These are phyloP conservation scores for Diaprepes abbreviatus DNA, from an alignment of 2,888 invertebrate genomes.

Conservation along the genomic window DNA sequence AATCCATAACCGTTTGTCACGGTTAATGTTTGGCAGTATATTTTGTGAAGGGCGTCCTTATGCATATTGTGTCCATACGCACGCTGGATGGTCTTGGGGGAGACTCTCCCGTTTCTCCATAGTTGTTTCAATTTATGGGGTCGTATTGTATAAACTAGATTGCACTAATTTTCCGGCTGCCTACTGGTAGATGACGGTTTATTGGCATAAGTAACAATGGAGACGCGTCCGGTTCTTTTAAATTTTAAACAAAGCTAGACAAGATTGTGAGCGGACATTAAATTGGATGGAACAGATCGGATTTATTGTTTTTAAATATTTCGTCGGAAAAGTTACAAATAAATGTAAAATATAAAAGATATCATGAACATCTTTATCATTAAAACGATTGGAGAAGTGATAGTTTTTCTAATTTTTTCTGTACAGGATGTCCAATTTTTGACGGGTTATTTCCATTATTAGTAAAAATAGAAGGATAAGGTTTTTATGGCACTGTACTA, in stretches of 20 bases:
- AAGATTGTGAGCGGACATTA: conserved; percentile 30
- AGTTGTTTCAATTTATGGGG: conserved; percentile 43
- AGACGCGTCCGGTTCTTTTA: conserved; percentile 46
- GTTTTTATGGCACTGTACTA: no score
- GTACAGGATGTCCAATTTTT: no score
- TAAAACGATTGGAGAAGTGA: no score
- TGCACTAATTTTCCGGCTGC: conserved; percentile 48
- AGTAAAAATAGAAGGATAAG: no score
- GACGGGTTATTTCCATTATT: no score
- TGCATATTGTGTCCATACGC: conserved; percentile 47
- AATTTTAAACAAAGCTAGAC: conserved; percentile 44
- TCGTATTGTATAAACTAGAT: conserved; percentile 45
- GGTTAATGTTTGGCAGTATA: conserved; percentile 54
- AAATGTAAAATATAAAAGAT: no score
- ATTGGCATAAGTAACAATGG: conserved; percentile 46
- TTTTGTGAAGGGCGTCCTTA: conserved; percentile 50
- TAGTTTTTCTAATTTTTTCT: no score
- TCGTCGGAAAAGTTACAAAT: no score
- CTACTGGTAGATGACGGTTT: conserved; percentile 51
- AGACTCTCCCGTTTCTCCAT: conserved; percentile 47
- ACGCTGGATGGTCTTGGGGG: conserved; percentile 35
- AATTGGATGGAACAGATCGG: conserved; percentile 39
- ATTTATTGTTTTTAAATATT: conserved; percentile 27
- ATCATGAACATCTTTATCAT: no score
- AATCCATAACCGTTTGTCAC: conserved; percentile 69